Evolutionary conservation across 1,140 invertebrate genomes (phyloP), one percentile per base, ranked within the genome.

Genomic region (Drosophila novamexicana): DNA sequence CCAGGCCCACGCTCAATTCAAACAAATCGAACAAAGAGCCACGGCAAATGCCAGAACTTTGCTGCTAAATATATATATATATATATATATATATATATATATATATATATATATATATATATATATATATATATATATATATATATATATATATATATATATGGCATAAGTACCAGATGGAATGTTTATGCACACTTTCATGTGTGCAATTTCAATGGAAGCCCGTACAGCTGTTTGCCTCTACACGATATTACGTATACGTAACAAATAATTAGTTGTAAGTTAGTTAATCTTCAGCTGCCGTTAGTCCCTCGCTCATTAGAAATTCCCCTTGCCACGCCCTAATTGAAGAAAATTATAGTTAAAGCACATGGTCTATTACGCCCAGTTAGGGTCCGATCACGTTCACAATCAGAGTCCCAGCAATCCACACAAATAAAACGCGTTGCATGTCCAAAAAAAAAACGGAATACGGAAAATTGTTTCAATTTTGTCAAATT

Each of bases 401-500:
- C 16, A 39, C 32, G 42, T 29, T 29, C 22, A 29, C 22, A 29
- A 29, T 29, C 22, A 2, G 22, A 29, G 22, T 29, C 4, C 5
- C 16, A 18, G 1, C 7, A 45, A 32, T 10, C 16, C 45, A 65
- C 32, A 54, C 63, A 64, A 56, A 29, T 5, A 29, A 29, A 29
- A 29, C 22, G 3, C 22, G 22, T 63, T 63, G 67, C 67, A 70
- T 71, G 62, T 65, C 47, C 8, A 58, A 32, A 70, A 70, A 70
- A 75, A 71, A 65, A 29, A 5, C 2, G 22, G 14, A 18, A 18
- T 1, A 18, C 1, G 18, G 18, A 18, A 18, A 18, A 29, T 65
- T 71, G 68, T 63, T 54, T 59, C 76, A 66, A 80, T 77, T 77
- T 67, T 62, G 52, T 66, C 22, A 22, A 29, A 29, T 29, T 29